These are phyloP conservation scores for Pangasius sanitwongsei DNA, from an alignment of 2,797 vertebrate species.

Conservation along the genomic window DNA sequence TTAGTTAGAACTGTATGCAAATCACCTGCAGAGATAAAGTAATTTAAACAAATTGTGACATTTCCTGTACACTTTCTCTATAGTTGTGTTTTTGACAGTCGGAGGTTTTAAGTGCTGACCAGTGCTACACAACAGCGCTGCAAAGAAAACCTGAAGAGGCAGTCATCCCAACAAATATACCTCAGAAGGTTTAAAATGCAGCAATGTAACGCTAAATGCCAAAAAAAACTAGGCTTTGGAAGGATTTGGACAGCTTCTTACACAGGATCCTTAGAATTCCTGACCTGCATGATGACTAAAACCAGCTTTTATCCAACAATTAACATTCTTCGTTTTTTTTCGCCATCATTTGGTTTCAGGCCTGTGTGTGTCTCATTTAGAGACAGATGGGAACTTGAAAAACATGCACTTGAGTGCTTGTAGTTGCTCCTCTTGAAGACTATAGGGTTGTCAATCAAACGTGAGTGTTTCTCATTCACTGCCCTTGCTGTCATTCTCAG, in stretches of 20 bases:
- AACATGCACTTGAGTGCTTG: slow-evolving; percentile 60
- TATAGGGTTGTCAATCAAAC: slow-evolving; percentile 71
- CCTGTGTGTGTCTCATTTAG: slow-evolving; percentile 75
- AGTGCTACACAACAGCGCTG: slow-evolving; percentile 66
- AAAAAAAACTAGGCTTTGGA: not conserved
- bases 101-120: slow-evolving; percentile 66
- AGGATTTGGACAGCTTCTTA: not conserved
- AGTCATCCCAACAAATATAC: not conserved
- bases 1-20: slow-evolving; percentile 44
- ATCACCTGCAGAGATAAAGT: slow-evolving; percentile 52
- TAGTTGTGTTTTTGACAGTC: slow-evolving; percentile 64
- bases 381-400: slow-evolving; percentile 60
- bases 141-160: slow-evolving; percentile 23
- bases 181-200: not conserved
- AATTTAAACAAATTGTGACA: slow-evolving; percentile 72
- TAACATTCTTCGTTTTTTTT: slow-evolving; percentile 1
- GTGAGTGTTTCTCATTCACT: slow-evolving; percentile 39
- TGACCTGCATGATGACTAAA: slow-evolving; percentile 73
- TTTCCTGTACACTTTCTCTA: slow-evolving; percentile 59
- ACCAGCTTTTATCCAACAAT: slow-evolving; percentile 67
- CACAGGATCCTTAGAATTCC: slow-evolving; percentile 70
- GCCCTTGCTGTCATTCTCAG: slow-evolving; percentile 57
- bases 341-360: slow-evolving; percentile 57
- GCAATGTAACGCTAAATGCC: not conserved
- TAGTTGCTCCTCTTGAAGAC: slow-evolving; percentile 59